phyloP scores from a whole-genome alignment of 2,888 invertebrate genomes.

The Hydraecia micacea region DNA sequence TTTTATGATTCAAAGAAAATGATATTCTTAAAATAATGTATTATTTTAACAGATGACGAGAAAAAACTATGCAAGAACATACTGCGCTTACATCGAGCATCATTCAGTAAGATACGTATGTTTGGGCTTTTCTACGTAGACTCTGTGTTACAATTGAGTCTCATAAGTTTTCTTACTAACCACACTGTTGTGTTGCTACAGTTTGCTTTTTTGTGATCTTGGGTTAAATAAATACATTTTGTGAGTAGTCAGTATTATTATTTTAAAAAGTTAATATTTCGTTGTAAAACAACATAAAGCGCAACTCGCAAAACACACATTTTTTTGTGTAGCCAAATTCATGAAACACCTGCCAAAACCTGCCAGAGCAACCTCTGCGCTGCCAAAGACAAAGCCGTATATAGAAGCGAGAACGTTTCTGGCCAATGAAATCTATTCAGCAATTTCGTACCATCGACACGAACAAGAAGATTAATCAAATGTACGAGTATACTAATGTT shows the following conservation, averaged over 20 bases:
- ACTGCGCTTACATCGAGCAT: conserved; percentile 21
- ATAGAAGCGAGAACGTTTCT: too few relatives aligned
- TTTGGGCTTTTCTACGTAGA: conserved; percentile 2
- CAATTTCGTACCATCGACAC: too few relatives aligned
- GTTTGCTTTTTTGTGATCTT: conserved; percentile 16
- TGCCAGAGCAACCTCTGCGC: not conserved
- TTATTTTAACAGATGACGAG: conserved; percentile 2
- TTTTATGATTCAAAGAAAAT: too few relatives aligned
- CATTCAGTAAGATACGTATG: conserved; percentile 7
- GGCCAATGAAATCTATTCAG: too few relatives aligned
- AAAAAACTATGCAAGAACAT: conserved; percentile 17
- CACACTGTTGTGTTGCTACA: conserved; percentile 7
- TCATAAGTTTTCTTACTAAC: conserved; percentile 2
- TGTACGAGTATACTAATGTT: too few relatives aligned
- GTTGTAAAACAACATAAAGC: not conserved
- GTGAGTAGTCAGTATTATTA: not conserved
- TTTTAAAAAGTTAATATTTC: not conserved
- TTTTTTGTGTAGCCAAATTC: too few relatives aligned
- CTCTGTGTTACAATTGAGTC: not conserved
- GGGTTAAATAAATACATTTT: not conserved
- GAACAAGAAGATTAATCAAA: too few relatives aligned
- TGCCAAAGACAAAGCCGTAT: not conserved
- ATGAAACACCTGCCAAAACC: not conserved
- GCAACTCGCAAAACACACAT: too few relatives aligned
- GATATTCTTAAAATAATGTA: not conserved